Conservation (phyloP, 2,888 invertebrate genomes). For the Stictocephala bisonia region DNA sequence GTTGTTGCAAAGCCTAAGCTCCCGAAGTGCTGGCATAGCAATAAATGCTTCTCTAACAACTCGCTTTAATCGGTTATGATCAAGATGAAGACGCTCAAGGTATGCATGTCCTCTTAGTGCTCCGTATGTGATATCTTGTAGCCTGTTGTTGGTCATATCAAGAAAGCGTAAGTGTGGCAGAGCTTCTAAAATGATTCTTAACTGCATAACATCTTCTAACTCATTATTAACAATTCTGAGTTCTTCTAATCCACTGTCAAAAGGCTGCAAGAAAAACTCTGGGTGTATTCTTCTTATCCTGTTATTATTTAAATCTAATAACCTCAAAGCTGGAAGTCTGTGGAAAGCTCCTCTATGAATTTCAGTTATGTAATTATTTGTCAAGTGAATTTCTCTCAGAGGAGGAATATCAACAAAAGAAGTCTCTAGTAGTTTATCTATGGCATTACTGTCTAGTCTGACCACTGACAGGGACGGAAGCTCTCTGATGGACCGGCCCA, state of each 20-base stretch:
- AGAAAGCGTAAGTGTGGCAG: conserved; percentile 81
- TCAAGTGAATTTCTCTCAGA: conserved; percentile 69
- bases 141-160: conserved; percentile 81
- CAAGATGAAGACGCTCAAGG: conserved; percentile 82
- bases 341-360: conserved; percentile 85
- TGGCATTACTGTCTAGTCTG: conserved; percentile 77
- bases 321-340: conserved; percentile 77
- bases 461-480: conserved; percentile 77
- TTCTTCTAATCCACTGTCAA: conserved; percentile 77
- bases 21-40: conserved; percentile 85
- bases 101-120: conserved; percentile 82
- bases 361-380: conserved; percentile 73
- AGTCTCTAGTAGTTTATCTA: conserved; percentile 78
- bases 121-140: conserved; percentile 82
- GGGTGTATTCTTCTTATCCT: conserved; percentile 81
- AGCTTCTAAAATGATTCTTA: conserved; percentile 80
- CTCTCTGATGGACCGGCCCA: conserved; percentile 82
- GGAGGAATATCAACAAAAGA: conserved; percentile 82
- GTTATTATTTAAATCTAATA: conserved; percentile 82
- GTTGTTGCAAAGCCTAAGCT: conserved; percentile 85
- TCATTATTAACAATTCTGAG: conserved; percentile 81
- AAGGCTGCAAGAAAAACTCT: conserved; percentile 76
- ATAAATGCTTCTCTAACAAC: conserved; percentile 84
- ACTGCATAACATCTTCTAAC: conserved; percentile 78
- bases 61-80: conserved; percentile 79